Evolutionary conservation across 2,113 vertebrate species (phyloP), one percentile per base, ranked within the genome.

Genomic region (Hippocampus abdominalis): DNA sequence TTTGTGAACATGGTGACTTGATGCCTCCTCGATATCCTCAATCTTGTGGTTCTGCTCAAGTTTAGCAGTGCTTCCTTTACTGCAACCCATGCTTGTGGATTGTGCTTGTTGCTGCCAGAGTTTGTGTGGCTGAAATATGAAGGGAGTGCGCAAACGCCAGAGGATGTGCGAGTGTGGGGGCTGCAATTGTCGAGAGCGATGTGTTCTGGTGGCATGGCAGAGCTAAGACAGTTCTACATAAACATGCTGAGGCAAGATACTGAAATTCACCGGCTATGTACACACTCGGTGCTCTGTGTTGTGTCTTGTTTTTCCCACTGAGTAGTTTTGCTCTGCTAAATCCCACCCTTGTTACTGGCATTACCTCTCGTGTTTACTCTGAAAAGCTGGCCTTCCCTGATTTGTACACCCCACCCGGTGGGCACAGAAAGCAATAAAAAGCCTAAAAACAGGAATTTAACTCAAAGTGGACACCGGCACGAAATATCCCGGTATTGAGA

Each of bases 211-310:
- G 69, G 76, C 71, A 71, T 75, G 81, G 78, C 71, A 81, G 79
- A 79, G 77, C 76, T 64, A 27, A 82, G 81, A 77, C 83, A 72
- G 71, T 71, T 71, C 78, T 75, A 72, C 76, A 87, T 83, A 87
- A 90, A 88, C 87, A 90, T 70, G 80, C 85, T 88, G 86, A 87
- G 85, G 88, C 83, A 88, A 90, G 84, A 80, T 74, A 77, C 64
- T 83, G 80, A 86, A 88, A 90, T 82, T 70, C 77, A 71, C 72
- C 69, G 78, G 64, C 80, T 81, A n/a, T 56, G 11, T 9, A 18
- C 68, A 71, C 72, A 68, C 32, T 25, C 2, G 23, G 15, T 39
- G 27, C 16, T 62, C 57, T 1, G 20, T 57, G 40, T 56, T 59
- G 61, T 51, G 23, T 64, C n/a, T 4, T 66, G 71, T 68, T 60